A percentile compares a stretch with the other conserved stretches of the same genome.
Evolutionary conservation across 2,113 vertebrate species (phyloP).

Genomic region (Phyllostomus hastatus): DNA sequence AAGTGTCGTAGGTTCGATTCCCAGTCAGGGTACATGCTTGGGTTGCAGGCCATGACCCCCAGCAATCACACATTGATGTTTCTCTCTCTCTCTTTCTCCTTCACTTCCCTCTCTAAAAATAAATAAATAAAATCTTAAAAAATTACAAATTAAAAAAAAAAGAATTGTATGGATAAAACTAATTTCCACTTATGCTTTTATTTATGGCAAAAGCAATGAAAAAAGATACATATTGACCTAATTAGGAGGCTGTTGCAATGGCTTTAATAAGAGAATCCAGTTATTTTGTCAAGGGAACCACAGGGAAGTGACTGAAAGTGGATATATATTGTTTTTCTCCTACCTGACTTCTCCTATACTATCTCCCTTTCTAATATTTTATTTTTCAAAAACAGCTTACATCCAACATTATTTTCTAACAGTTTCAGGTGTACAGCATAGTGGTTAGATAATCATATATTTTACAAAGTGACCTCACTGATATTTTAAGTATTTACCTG

Average conservation of each 20-base stretch:
- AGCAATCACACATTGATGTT: too few relatives aligned
- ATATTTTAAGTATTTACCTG: neutral
- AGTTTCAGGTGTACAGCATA: neutral
- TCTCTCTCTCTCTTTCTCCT: too few relatives aligned
- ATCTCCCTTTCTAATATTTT: neutral
- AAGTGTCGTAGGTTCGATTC: too few relatives aligned
- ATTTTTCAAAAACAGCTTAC: neutral
- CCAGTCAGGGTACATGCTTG: too few relatives aligned
- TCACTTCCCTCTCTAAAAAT: too few relatives aligned
- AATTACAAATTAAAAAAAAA: neutral
- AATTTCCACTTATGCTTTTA: neutral
- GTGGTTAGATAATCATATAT: neutral
- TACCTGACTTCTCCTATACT: neutral
- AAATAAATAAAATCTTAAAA: too few relatives aligned
- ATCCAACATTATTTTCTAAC: neutral
- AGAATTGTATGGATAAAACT: neutral
- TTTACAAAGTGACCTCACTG: neutral
- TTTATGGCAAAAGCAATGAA: neutral
- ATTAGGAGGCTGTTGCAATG: neutral
- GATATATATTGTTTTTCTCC: neutral
- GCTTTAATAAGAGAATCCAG: neutral
- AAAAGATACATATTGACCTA: neutral
- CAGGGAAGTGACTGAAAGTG: neutral
- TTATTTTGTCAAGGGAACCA: neutral
- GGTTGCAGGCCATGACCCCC: too few relatives aligned